Evolutionary conservation across 2,888 invertebrate genomes (phyloP).

Genomic region (Cephus pulcher): DNA sequence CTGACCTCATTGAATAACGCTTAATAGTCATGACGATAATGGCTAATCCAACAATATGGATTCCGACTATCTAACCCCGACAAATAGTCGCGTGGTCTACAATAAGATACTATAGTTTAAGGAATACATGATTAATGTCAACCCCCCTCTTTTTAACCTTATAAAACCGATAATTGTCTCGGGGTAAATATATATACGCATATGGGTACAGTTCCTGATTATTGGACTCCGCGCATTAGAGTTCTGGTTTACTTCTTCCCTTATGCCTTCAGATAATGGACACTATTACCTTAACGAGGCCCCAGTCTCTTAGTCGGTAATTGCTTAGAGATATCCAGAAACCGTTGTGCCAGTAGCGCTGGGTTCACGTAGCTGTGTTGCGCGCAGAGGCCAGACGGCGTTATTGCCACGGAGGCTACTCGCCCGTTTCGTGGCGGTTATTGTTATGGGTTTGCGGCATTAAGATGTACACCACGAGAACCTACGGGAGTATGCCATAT

Average conservation of each 20-base stretch:
- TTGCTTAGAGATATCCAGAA: constrained; percentile 63
- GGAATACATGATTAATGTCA: too few species aligned
- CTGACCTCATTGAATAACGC: constrained; percentile 45
- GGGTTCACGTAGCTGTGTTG: not conserved
- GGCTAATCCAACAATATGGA: constrained; percentile 7
- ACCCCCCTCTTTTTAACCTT: too few species aligned
- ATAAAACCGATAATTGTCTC: too few species aligned
- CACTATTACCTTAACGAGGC: constrained; percentile 64
- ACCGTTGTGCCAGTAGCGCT: constrained; percentile 11
- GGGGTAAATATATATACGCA: too few species aligned
- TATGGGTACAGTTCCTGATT: constrained; percentile 40
- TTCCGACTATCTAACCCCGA: too few species aligned
- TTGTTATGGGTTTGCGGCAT: constrained; percentile 64
- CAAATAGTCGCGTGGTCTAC: too few species aligned
- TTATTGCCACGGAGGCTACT: constrained; percentile 59
- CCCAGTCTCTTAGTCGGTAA: constrained; percentile 62
- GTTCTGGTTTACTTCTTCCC: constrained; percentile 60
- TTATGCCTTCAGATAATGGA: constrained; percentile 60
- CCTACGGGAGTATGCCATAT: constrained; percentile 38
- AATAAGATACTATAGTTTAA: too few species aligned
- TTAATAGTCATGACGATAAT: constrained; percentile 50
- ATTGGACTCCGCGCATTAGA: constrained; percentile 37
- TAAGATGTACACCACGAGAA: constrained; percentile 60
- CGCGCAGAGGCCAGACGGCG: constrained; percentile 52
- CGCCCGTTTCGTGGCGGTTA: constrained; percentile 59